Conservation (phyloP, 2,113 vertebrate genomes). For the Cyanistes caeruleus region DNA sequence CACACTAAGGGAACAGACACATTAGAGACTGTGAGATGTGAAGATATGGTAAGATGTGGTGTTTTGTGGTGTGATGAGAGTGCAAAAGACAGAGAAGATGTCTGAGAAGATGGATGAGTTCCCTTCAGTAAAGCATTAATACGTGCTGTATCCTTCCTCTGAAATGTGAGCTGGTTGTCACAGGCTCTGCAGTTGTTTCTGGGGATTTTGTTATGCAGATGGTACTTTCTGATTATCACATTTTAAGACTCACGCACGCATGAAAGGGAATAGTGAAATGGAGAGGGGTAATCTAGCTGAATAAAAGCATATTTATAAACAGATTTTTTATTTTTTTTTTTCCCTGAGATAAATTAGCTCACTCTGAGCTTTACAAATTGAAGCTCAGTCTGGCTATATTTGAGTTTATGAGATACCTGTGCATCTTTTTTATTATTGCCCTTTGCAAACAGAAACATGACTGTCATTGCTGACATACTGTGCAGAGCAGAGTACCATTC, state of each 20-base stretch:
- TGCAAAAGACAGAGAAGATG: not conserved
- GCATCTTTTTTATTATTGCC: not conserved
- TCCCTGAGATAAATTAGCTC: not conserved
- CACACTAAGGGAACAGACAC: not conserved
- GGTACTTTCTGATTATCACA: constrained; percentile 3
- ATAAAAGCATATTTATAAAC: not conserved
- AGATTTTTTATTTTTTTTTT: not conserved
- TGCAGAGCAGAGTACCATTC: not conserved
- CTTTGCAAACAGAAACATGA: not conserved
- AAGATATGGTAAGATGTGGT: not conserved
- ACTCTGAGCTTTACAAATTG: not conserved
- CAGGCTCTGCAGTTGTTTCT: constrained; percentile 31
- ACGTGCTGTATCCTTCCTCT: not conserved
- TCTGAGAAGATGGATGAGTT: not conserved
- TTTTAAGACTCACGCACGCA: not conserved
- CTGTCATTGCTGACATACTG: not conserved
- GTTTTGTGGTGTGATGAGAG: not conserved
- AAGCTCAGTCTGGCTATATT: not conserved
- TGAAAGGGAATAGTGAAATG: not conserved
- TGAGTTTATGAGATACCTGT: not conserved
- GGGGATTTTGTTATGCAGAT: constrained; percentile 1
- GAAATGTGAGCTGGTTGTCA: not conserved
- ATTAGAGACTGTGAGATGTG: not conserved
- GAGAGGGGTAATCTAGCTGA: not conserved
- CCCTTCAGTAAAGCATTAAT: not conserved